phyloP scores from a whole-genome alignment of 2,888 invertebrate species.

The Mycogona germanica region DNA sequence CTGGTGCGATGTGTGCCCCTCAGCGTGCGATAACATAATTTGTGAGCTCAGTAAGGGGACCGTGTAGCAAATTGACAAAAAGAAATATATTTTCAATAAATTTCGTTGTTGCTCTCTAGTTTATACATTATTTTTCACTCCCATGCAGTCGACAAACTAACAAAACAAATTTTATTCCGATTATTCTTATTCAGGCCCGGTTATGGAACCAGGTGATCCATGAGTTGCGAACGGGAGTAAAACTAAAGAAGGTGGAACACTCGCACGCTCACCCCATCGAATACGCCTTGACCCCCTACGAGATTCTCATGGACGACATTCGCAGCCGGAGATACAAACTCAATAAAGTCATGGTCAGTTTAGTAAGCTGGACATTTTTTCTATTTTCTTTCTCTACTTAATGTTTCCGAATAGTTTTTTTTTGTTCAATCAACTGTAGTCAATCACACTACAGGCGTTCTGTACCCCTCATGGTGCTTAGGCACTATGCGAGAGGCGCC shows the following conservation, averaged over 20 bases:
- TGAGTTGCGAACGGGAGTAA: constrained; percentile 79
- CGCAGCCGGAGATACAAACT: constrained; percentile 76
- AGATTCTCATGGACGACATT: constrained; percentile 94
- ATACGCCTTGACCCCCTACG: constrained; percentile 89
- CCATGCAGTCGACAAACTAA: constrained; percentile 9
- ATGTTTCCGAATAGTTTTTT: no score
- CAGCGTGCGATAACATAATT: no score
- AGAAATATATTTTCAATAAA: no score
- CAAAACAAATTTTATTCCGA: constrained; percentile 7
- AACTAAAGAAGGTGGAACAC: constrained; percentile 71
- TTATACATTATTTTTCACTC: no score
- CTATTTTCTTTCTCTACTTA: neutral
- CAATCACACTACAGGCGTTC: no score
- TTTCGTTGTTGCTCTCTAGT: no score
- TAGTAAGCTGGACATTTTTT: neutral
- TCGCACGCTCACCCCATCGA: constrained; percentile 48
- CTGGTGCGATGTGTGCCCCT: no score
- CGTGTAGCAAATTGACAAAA: no score
- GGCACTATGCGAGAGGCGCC: no score
- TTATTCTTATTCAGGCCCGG: constrained; percentile 60
- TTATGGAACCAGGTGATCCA: constrained; percentile 94
- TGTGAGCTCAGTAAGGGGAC: no score
- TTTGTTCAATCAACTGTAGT: no score
- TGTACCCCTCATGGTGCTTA: no score
- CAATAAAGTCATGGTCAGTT: constrained; percentile 48